Evolutionary conservation across 2,888 invertebrate species (phyloP), one percentile per base, ranked within the genome.

Genomic region (Caenorhabditis sp.): DNA sequence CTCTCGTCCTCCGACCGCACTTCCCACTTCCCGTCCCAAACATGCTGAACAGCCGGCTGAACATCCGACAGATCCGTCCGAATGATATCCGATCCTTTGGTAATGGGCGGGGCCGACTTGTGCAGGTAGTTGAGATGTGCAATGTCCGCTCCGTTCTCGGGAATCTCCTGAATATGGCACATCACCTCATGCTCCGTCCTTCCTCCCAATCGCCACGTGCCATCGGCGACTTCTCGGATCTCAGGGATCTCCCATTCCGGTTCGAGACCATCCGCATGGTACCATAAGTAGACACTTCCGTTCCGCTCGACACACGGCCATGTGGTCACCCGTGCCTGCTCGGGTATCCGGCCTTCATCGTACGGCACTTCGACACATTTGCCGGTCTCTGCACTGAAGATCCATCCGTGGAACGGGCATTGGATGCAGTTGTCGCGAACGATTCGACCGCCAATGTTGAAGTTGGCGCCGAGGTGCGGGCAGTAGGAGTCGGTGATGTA

Each of bases 371-470:
- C 93, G 0, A 94, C 93, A 87, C 96, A 96, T 37, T 93, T 92
- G 0, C 97, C 97, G 81, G 95, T 94, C n/a, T 92, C 92, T 0
- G 95, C 95, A 4, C 94, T 94, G 91, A 97, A 97, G 67, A 93
- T 93, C 97, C 97, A 97, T 68, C 95, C 95, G 89, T 97, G 97
- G 92, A 97, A 97, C 0, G 96, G 96, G 88, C 97, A 97, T 89
- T 95, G 95, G 9, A 97, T 94, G 88, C 95, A 95, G 89, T 95
- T 94, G 40, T 93, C 92, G 26, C 86, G 65, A 15, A 93, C 90
- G 18, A 88, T 85, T 0, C 91, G 90, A 0, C 96, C 96, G 0
- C 96, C 96, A 0, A 95, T 93, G 0, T 94, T 96, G 89, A 97
- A 93, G 91, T 96, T 96, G 0, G 97, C 96, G 0, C 97, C 97